Percentiles rank a stretch among this genome's conserved stretches.
phyloP scores from a whole-genome alignment of 1,140 invertebrate genomes.

The Drosophila eugracilis region DNA sequence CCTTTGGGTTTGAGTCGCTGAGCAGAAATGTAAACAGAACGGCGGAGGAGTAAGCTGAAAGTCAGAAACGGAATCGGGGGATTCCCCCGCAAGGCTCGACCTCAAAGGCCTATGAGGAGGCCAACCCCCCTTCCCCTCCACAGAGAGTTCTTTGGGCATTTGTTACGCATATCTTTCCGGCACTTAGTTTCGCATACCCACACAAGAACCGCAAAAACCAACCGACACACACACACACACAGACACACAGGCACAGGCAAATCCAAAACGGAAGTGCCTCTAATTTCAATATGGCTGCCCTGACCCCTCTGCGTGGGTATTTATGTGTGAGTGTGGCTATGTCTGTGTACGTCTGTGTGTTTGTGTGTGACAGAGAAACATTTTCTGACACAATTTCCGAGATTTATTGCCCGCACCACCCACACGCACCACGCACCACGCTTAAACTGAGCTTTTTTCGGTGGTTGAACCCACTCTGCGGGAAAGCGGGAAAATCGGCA shows the following conservation, averaged over 20 bases:
- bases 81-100: slow-evolving; percentile 3
- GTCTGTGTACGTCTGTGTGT: no score
- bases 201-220: slow-evolving; percentile 30
- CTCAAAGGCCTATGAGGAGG: slow-evolving; percentile 8
- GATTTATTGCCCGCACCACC: slow-evolving; percentile 69
- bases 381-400: slow-evolving; percentile 82
- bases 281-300: slow-evolving; percentile 78
- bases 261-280: slow-evolving; percentile 73
- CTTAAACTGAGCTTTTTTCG: slow-evolving; percentile 23
- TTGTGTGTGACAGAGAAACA: slow-evolving; percentile 57
- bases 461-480: slow-evolving; percentile 29
- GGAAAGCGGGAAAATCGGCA: slow-evolving; percentile 8
- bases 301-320: slow-evolving; percentile 25
- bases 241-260: slow-evolving; percentile 18
- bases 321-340: slow-evolving; percentile 11
- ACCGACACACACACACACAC: slow-evolving; percentile 4
- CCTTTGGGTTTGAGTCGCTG: slow-evolving; percentile 17
- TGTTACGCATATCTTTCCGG: slow-evolving; percentile 77
- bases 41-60: slow-evolving; percentile 12
- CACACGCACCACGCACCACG: slow-evolving; percentile 25
- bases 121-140: not conserved
- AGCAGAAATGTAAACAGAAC: slow-evolving; percentile 22
- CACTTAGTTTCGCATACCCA: slow-evolving; percentile 65
- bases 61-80: slow-evolving; percentile 8
- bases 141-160: slow-evolving; percentile 22